These are phyloP conservation scores for Luffia ferchaultella DNA, from an alignment of 2,888 invertebrate species.

Conservation along the genomic window DNA sequence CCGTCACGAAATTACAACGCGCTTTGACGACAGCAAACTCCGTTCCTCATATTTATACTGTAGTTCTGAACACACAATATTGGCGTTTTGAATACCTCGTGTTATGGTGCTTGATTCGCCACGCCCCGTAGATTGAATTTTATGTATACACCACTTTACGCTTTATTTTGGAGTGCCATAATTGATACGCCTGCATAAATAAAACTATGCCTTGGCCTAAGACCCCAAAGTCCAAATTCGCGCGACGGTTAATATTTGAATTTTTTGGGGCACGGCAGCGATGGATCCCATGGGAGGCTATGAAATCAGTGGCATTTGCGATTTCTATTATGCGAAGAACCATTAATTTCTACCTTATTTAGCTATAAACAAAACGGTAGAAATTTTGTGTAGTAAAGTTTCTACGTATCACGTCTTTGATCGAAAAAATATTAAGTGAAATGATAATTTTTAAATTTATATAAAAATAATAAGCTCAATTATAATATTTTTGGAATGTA, in stretches of 20 bases:
- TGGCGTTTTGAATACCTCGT: constrained; percentile 61
- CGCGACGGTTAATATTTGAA: constrained; percentile 7
- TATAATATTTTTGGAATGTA: no score
- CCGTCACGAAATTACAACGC: background rate
- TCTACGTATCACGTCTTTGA: no score
- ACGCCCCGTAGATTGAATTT: constrained; percentile 65
- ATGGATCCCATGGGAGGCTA: constrained; percentile 66
- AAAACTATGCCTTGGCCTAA: constrained; percentile 23
- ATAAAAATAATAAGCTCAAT: background rate
- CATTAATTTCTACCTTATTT: constrained; percentile 64
- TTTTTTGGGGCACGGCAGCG: constrained; percentile 58
- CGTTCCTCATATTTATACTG: constrained; percentile 51
- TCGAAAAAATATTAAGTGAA: background rate
- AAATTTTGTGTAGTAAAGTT: constrained; percentile 28
- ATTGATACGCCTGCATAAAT: constrained; percentile 16
- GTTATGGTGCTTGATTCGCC: constrained; percentile 64
- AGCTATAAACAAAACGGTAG: constrained; percentile 53
- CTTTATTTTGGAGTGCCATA: constrained; percentile 33
- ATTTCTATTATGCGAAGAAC: constrained; percentile 65
- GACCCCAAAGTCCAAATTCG: constrained; percentile 23
- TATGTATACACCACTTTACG: constrained; percentile 48
- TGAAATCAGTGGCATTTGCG: constrained; percentile 76
- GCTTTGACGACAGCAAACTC: constrained; percentile 18
- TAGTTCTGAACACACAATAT: constrained; percentile 53
- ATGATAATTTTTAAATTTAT: background rate